Evolutionary conservation across 2,113 vertebrate genomes (phyloP).

Genomic region (Mobula hypostoma): DNA sequence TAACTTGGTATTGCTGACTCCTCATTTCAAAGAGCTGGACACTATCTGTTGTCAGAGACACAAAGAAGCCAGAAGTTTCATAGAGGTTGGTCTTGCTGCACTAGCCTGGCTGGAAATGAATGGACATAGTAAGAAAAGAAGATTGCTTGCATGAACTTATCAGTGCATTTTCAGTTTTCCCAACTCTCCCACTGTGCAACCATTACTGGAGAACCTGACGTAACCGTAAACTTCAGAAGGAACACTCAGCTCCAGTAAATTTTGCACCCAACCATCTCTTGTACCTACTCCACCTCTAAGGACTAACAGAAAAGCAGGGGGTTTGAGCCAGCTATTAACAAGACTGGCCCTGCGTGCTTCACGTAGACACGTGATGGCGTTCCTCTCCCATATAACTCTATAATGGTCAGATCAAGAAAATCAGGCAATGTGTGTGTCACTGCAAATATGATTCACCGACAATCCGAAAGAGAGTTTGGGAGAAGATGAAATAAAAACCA

Average conservation of each 20-base stretch:
- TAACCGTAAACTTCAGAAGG: background rate
- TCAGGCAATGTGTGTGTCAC: background rate
- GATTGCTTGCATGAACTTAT: background rate
- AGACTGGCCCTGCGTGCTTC: background rate
- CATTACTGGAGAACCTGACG: background rate
- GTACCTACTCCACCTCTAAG: background rate
- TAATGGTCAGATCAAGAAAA: background rate
- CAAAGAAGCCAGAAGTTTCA: background rate
- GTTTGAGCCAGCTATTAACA: background rate
- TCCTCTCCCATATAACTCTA: background rate
- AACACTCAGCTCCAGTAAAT: background rate
- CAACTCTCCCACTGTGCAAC: background rate
- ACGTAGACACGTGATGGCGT: background rate
- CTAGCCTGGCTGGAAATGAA: background rate
- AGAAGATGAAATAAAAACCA: background rate
- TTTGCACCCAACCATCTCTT: too few species aligned
- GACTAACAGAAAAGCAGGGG: background rate
- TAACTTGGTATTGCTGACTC: background rate
- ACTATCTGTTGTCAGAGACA: background rate
- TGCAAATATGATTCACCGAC: background rate
- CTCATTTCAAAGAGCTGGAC: background rate
- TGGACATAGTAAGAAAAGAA: background rate
- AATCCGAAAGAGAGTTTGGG: background rate
- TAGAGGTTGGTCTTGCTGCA: background rate
- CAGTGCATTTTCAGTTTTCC: background rate